Evolutionary conservation across 2,888 invertebrate species (phyloP), one percentile per base, ranked within the genome.

Genomic region (Tetranychus piercei): DNA sequence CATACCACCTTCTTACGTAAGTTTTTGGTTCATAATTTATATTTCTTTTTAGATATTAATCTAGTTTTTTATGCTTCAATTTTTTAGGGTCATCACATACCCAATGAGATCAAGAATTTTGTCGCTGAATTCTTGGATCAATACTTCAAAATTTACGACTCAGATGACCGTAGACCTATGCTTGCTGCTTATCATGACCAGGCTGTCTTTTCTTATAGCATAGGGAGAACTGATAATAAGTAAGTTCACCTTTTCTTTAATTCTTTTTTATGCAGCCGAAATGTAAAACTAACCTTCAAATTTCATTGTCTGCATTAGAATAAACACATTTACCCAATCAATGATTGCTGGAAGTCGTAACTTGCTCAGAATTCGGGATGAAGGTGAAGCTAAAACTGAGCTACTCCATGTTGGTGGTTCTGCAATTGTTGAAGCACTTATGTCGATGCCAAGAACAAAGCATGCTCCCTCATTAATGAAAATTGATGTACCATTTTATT

Each of bases 391-490:
- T 1, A 67, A 67, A 67, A 22, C 69, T 7, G 22, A 69, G 20
- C 20, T 23, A 11, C 82, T 89, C 74, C 81, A 94, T 67, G 89
- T 88, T 79, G 86, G 86, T 73, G 94, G 94, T 6, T 87, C 88
- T 74, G 81, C 91, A 71, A 87, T 88, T 76, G 88, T 96, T 6
- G 89, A 94, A 0, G 88, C 91, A 0, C 83, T 97, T 64, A 88
- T 89, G 2, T 88, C 90, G 79, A 85, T 95, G 83, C 95, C 96
- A 0, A 87, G 87, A 79, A 92, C 94, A 0, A 87, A 87, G 73
- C 96, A 97, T 81, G 92, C 94, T 82, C 86, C 90, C 11, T 87
- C 88, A 81, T 91, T 92, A 20, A 94, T 95, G 80, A 87, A 90
- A 1, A 90, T 95, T 44, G 97, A 97, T 83, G 86, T 95, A 75